A percentile compares a stretch with the other conserved stretches of the same genome.
Conservation (phyloP, 2,888 invertebrate genomes). For the Plagodis pulveraria region DNA sequence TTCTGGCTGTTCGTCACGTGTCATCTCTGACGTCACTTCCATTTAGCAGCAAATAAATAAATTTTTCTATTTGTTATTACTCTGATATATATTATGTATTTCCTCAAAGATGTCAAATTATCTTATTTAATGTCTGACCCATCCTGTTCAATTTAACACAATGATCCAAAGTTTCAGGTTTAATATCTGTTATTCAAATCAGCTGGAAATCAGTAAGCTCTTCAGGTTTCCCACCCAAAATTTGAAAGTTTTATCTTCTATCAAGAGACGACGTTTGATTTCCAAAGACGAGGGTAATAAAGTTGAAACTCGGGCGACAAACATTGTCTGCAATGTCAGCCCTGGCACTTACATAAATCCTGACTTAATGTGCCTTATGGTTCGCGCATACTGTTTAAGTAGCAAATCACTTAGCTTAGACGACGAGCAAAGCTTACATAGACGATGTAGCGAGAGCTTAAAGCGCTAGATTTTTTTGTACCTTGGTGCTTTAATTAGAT, state of each 20-base stretch:
- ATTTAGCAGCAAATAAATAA: too few relatives aligned
- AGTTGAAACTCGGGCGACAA: slow-evolving; percentile 31
- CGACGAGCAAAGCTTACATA: slow-evolving; percentile 17
- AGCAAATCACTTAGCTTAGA: slow-evolving; percentile 28
- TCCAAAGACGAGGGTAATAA: slow-evolving; percentile 18
- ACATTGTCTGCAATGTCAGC: slow-evolving; percentile 30
- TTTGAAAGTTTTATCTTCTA: slow-evolving; percentile 19
- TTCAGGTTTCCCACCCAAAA: slow-evolving; percentile 14
- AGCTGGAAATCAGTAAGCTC: slow-evolving; percentile 13
- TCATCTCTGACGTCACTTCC: too few relatives aligned
- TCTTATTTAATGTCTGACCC: slow-evolving; percentile 2
- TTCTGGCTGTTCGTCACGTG: too few relatives aligned
- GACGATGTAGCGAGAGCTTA: slow-evolving; percentile 21
- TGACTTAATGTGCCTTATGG: slow-evolving; percentile 31
- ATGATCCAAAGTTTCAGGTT: slow-evolving; percentile 15
- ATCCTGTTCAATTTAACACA: slow-evolving; percentile 11
- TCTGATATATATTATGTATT: background rate
- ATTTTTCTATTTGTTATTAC: too few relatives aligned
- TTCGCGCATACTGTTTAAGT: slow-evolving; percentile 23
- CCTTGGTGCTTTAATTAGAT: slow-evolving; percentile 5
- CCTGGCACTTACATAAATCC: slow-evolving; percentile 38
- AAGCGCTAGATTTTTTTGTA: slow-evolving; percentile 12
- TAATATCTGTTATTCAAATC: slow-evolving; percentile 25
- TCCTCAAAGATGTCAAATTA: background rate
- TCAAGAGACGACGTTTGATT: background rate